Evolutionary conservation across 2,113 vertebrate genomes (phyloP), one percentile per base, ranked within the genome.

Genomic region (Lutjanus erythropterus): DNA sequence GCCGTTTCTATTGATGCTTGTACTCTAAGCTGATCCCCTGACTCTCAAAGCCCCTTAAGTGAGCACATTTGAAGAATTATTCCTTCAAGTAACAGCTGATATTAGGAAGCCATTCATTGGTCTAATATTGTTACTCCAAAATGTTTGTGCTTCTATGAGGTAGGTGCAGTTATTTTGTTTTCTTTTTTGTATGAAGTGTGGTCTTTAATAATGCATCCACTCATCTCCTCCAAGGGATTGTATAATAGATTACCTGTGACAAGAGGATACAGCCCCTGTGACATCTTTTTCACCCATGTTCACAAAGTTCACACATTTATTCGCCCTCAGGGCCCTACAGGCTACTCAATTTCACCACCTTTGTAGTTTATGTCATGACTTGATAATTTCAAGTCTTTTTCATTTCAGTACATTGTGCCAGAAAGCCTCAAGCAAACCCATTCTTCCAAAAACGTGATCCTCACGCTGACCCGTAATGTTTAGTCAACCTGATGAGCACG

Each of bases 221-320:
- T 47, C 23, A 41, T 58, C 37, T 71, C 67, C 74, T 81, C 21
- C 52, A 27, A 74, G 41, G 64, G 19, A 42, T 18, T 52, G 49
- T 21, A 16, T 35, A 82, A 50, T 31, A 81, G 67, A 81, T 80
- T 81, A n/a, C 29, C 14, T 46, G 27, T 76, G 62, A 81, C 59
- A 84, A 21, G 42, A 85, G 60, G 74, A 71, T 69, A 61, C 62
- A 42, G 68, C 31, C 15, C 10, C 27, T 49, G 53, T 35, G 49
- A 53, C 41, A 76, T 44, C 21, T 75, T 84, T 71, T 70, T 47
- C 31, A 79, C 68, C 55, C 29, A 23, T 52, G 47, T 49, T 71
- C 39, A 60, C 29, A 59, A 25, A 33, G 31, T 70, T 77, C 47
- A 60, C 39, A 33, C 62, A 55, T 50, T 53, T 15, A 19, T 42